Base-by-base conservation (phyloP, 2,113 vertebrate species). In the Vireo altiloquus region DNA sequence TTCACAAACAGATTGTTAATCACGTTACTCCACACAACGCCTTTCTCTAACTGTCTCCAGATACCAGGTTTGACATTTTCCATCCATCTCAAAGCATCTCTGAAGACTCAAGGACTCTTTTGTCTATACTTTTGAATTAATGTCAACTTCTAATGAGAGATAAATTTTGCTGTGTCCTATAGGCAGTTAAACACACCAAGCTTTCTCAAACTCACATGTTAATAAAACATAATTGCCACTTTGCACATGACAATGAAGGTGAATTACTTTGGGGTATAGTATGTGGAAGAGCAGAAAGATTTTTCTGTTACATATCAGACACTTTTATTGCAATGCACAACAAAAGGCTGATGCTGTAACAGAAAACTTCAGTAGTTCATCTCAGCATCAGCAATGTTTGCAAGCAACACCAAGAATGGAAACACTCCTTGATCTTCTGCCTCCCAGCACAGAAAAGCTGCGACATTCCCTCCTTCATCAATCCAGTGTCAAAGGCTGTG, bases 1-100 rank as follows among this genome's bases (percentile, higher is more conserved):
- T 72, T 79, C 53, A 79, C 77, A 89, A 89, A 2, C 5, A 68
- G 56, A 44, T 56, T 64, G 61, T 46, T 91, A 79, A 46, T 49
- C 44, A 30, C 1, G 0, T 44, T 49, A 40, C 8, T 68, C 33
- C 44, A 52, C 28, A 19, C 10, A 89, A 56, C 0, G 0, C 20
- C 54, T 10, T 63, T 61, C 49, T 60, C 53, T 39, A 57, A 89
- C 16, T 15, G 13, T 18, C 39, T 59, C 60, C 57, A 85, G 61
- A 9, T 40, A 71, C 7, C 33, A 81, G 25, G 59, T 33, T 75
- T 61, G 16, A 68, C 63, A 50, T 82, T 91, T 89, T 39, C 11
- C 50, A 87, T 23, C 40, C 21, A 54, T 65, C 77, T 92, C 46
- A 82, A 87, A 80, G 21, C 13, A 70, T 33, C 46, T 46, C 69